Percentiles rank a stretch among this genome's conserved stretches.
These are phyloP conservation scores for Macroramphosus scolopax DNA, from an alignment of 2,797 vertebrate genomes.

Conservation along the genomic window DNA sequence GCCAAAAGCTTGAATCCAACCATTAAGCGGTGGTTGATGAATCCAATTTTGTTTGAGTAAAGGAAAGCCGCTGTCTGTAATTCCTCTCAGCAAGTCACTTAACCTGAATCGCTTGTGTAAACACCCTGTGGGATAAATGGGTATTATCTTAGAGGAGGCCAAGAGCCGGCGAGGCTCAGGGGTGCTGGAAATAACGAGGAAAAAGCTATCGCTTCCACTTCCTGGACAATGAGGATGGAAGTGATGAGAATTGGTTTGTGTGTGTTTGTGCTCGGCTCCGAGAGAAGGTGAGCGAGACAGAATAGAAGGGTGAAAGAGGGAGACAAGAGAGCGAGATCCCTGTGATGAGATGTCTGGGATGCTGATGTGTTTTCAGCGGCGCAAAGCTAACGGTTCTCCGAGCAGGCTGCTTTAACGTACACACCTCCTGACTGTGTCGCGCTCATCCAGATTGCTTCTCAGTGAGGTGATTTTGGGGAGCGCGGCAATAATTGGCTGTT, in stretches of 20 bases:
- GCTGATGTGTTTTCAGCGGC: slow-evolving; percentile 53
- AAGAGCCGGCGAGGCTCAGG: slow-evolving; percentile 37
- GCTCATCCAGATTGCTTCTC: slow-evolving; percentile 40
- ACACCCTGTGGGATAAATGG: slow-evolving; percentile 68
- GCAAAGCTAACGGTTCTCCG: slow-evolving; percentile 41
- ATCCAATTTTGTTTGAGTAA: slow-evolving; percentile 69
- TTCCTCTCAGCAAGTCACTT: slow-evolving; percentile 63
- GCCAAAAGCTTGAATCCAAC: slow-evolving; percentile 46
- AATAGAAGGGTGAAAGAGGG: neutral
- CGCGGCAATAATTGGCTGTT: slow-evolving; percentile 35
- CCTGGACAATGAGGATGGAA: slow-evolving; percentile 56
- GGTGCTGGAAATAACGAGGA: slow-evolving; percentile 57
- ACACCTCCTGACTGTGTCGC: slow-evolving; percentile 14
- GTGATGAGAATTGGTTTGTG: slow-evolving; percentile 53
- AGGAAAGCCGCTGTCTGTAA: slow-evolving; percentile 54
- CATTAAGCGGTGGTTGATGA: slow-evolving; percentile 63
- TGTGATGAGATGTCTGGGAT: slow-evolving; percentile 64
- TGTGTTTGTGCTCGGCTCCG: slow-evolving; percentile 11
- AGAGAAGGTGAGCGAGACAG: neutral
- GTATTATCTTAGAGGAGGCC: slow-evolving; percentile 67
- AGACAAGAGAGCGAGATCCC: slow-evolving; percentile 10
- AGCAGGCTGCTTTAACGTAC: slow-evolving; percentile 27
- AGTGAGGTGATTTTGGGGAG: slow-evolving; percentile 20
- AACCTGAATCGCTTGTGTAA: slow-evolving; percentile 70
- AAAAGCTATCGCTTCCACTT: slow-evolving; percentile 59